Evolutionary conservation across 2,888 invertebrate genomes (phyloP), one percentile per base, ranked within the genome.

Genomic region (Drosophila robusta): DNA sequence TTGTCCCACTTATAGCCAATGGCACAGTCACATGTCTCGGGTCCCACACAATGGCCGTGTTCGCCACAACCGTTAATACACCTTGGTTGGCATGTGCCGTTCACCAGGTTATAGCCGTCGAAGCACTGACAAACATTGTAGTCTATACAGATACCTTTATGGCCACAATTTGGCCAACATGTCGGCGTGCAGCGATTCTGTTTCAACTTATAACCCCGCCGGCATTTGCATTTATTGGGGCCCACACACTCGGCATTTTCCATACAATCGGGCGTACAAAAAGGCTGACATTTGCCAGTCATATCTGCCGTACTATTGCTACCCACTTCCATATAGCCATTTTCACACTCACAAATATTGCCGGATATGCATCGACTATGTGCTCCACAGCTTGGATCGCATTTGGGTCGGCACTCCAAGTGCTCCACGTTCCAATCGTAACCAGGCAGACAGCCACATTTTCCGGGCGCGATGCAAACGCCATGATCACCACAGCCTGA

Each of bases 1-100:
- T 9, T 2, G 12, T 26, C 6, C 69, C 54, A 62, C 9, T 16
- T 24, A n/a, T 32, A 52, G 32, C 64, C 52, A 1, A 4, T 6
- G 0, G 1, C n/a, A 7, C 65, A 64, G 8, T 2, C 14, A 12
- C 54, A 54, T 11, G n/a, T n/a, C 0, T 46, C 11, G n/a, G n/a
- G 12, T 1, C 1, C 38, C 38, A 26, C n/a, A 24, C 34, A 55
- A 0, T 2, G 1, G 1, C 11, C 52, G 16, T 26, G 34, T 0
- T 8, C 2, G 5, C 38, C 52, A 18, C 58, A 58, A 0, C n/a
- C 14, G 1, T 0, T 3, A 2, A 2, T 7, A 18, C 63, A 63
- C 8, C 16, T 1, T 32, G 50, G 61, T 9, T 1, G 0, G 4
- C 63, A 63, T 2, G 2, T 39, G 14, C 4, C 38, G 1, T 56